Evolutionary conservation across 2,113 vertebrate species (phyloP).

Genomic region (Rhabdomys dilectus): DNA sequence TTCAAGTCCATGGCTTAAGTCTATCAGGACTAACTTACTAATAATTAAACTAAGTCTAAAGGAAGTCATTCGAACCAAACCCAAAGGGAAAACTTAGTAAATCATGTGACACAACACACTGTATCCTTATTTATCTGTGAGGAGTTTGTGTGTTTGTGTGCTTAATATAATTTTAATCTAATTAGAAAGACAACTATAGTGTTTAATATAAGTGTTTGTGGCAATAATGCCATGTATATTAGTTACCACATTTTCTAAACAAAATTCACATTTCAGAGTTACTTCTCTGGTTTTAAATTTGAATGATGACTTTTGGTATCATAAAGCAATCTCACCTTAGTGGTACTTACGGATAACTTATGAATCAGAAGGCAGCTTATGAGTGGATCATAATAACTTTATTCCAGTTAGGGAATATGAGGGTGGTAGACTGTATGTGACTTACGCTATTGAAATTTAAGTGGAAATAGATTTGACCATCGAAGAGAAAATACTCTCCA

Average conservation of each 20-base stretch:
- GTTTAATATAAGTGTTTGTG: background rate
- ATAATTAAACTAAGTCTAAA: conserved; percentile 1
- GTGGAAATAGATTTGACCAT: background rate
- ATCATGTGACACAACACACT: background rate
- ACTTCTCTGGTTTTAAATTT: background rate
- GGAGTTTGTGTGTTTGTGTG: background rate
- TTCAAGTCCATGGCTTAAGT: background rate
- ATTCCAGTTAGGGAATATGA: background rate
- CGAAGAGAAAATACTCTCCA: background rate
- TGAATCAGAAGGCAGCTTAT: background rate
- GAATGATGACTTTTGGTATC: background rate
- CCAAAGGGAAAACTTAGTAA: background rate
- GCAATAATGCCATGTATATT: background rate
- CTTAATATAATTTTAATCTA: conserved; percentile 9
- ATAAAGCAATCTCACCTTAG: background rate
- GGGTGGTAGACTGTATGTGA: background rate
- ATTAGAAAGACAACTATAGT: background rate
- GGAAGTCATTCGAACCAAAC: conserved; percentile 37
- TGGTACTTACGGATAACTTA: background rate
- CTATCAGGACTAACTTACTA: background rate
- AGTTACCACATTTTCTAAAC: background rate
- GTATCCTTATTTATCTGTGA: background rate
- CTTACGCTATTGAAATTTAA: background rate
- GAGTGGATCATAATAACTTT: background rate
- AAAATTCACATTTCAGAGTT: conserved; percentile 10